phyloP scores from a whole-genome alignment of 2,797 vertebrate species.

The Limosa lapponica region DNA sequence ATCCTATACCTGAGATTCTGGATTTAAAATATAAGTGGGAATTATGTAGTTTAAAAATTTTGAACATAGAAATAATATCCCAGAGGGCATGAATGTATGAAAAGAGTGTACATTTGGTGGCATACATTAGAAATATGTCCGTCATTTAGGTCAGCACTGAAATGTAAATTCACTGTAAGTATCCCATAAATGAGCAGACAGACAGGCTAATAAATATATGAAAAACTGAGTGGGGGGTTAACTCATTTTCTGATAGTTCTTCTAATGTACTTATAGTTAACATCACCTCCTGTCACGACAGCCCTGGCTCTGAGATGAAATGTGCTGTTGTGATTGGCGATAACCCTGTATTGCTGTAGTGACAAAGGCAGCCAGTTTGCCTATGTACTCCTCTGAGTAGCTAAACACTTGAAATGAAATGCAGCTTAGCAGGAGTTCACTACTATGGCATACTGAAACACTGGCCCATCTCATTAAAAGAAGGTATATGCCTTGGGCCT shows the following conservation, averaged over 20 bases:
- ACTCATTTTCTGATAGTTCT: not conserved
- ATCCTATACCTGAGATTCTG: not conserved
- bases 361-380: not conserved
- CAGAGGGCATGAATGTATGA: not conserved
- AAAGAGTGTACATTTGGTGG: not conserved
- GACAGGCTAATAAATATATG: not conserved
- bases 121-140: not conserved
- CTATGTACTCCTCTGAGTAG: not conserved
- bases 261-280: not conserved
- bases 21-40: not conserved
- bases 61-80: not conserved
- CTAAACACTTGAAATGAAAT: not conserved
- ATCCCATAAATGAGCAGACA: not conserved
- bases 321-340: not conserved
- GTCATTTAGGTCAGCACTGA: not conserved
- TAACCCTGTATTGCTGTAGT: not conserved
- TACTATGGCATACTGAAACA: not conserved
- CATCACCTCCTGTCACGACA: not conserved
- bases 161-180: not conserved
- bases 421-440: not conserved
- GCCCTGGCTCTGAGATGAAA: not conserved
- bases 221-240: not conserved
- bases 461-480: not conserved
- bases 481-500: not conserved
- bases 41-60: not conserved